Conservation (phyloP, 2,113 vertebrate genomes). For the Barnardius zonarius region DNA sequence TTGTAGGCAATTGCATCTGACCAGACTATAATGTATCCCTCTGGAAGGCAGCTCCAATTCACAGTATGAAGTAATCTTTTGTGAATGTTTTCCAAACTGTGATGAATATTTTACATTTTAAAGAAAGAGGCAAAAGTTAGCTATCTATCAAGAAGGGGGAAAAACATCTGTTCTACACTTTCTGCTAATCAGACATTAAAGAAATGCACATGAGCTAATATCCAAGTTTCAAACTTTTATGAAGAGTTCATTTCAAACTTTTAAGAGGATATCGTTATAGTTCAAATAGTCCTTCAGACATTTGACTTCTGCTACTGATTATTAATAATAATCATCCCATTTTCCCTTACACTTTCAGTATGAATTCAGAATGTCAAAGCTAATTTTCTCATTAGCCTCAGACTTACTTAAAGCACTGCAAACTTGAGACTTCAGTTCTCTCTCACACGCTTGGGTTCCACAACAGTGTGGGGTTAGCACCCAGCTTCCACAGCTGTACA, state of each 20-base stretch:
- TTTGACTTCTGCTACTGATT: slow-evolving; percentile 64
- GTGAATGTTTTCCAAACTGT: slow-evolving; percentile 50
- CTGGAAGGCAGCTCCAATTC: slow-evolving; percentile 39
- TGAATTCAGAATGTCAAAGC: slow-evolving; percentile 55
- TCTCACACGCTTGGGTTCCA: not conserved
- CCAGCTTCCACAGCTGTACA: not conserved
- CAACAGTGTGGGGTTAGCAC: not conserved
- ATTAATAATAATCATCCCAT: slow-evolving; percentile 42
- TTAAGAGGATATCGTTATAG: not conserved
- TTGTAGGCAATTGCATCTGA: slow-evolving; percentile 11
- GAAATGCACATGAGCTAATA: not conserved
- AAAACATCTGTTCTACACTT: slow-evolving; percentile 43
- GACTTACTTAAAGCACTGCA: not conserved
- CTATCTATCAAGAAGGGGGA: not conserved
- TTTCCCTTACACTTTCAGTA: slow-evolving; percentile 34
- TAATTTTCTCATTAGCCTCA: slow-evolving; percentile 56
- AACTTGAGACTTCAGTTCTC: not conserved
- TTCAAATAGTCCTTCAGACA: slow-evolving; percentile 41
- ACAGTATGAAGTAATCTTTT: slow-evolving; percentile 25
- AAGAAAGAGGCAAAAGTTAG: slow-evolving; percentile 33
- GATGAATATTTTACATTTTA: slow-evolving; percentile 52
- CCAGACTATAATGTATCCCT: not conserved
- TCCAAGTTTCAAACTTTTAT: not conserved
- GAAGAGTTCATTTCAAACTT: slow-evolving; percentile 45
- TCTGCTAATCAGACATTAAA: slow-evolving; percentile 33